phyloP scores from a whole-genome alignment of 2,113 vertebrate species.

The Catharus bicknelli region DNA sequence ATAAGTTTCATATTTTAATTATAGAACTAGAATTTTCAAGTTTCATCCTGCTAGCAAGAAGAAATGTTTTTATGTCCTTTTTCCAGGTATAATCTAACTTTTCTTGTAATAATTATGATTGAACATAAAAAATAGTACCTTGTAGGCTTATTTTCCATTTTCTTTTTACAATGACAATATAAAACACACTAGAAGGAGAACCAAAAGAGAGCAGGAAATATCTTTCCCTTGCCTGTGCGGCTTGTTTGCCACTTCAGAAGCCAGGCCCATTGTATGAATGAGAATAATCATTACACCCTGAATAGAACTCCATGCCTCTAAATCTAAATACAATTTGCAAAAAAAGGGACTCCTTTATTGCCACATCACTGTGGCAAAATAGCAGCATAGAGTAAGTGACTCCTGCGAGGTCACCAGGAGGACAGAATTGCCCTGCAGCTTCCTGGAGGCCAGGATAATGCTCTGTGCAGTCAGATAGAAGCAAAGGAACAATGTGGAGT shows the following conservation, averaged over 20 bases:
- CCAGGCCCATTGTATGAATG: background rate
- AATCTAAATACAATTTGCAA: background rate
- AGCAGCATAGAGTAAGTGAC: background rate
- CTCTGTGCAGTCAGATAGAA: background rate
- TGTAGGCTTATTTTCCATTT: background rate
- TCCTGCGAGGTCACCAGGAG: background rate
- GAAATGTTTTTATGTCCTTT: background rate
- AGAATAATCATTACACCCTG: background rate
- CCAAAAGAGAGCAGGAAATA: background rate
- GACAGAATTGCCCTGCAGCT: background rate
- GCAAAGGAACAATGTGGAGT: background rate
- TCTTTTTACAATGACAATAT: background rate
- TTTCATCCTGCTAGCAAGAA: background rate
- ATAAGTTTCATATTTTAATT: background rate
- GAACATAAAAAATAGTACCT: background rate
- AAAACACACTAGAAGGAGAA: background rate
- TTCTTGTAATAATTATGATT: background rate
- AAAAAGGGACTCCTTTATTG: background rate
- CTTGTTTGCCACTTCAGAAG: background rate
- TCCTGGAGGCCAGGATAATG: background rate
- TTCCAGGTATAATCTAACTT: background rate
- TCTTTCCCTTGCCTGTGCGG: background rate
- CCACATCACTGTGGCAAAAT: accelerated
- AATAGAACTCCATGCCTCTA: background rate
- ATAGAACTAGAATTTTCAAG: background rate